Percentiles rank a stretch among this genome's conserved stretches.
Evolutionary conservation across 1,140 invertebrate genomes (phyloP).

Genomic region (Scaptomyza pallida): DNA sequence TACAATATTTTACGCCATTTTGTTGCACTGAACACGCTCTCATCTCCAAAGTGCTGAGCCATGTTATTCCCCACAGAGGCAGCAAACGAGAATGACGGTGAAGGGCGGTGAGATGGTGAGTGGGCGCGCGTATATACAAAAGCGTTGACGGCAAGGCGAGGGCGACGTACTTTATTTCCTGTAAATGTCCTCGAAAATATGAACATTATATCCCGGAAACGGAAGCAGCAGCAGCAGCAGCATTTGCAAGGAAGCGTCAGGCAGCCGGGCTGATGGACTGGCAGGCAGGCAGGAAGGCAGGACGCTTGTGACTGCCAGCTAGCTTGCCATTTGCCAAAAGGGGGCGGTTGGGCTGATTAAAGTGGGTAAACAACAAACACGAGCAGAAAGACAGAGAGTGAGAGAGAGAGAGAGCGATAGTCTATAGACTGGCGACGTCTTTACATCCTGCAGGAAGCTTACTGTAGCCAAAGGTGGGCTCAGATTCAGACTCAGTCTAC

Average conservation of each 20-base stretch:
- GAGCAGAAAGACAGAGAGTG: background rate
- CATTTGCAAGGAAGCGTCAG: constrained; percentile 83
- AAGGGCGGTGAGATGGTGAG: background rate
- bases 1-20: no score
- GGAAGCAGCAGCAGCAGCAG: constrained; percentile 77
- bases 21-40: background rate
- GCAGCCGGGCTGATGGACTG: constrained; percentile 32
- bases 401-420: background rate
- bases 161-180: constrained; percentile 84
- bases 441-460: constrained; percentile 78
- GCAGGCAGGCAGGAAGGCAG: constrained; percentile 5
- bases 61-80: constrained; percentile 36
- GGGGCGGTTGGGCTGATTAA: constrained; percentile 57
- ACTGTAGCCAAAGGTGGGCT: constrained; percentile 49
- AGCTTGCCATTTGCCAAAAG: constrained; percentile 15
- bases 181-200: constrained; percentile 84
- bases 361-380: constrained; percentile 72
- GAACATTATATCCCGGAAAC: constrained; percentile 84
- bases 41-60: constrained; percentile 10
- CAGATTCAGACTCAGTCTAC: background rate
- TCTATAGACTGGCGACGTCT: constrained; percentile 45
- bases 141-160: constrained; percentile 40
- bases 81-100: background rate
- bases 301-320: no score
- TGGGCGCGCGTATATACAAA: constrained; percentile 26